Base-by-base conservation (phyloP, 1,140 invertebrate genomes). In the Pseudomyrmex dendroicus region DNA sequence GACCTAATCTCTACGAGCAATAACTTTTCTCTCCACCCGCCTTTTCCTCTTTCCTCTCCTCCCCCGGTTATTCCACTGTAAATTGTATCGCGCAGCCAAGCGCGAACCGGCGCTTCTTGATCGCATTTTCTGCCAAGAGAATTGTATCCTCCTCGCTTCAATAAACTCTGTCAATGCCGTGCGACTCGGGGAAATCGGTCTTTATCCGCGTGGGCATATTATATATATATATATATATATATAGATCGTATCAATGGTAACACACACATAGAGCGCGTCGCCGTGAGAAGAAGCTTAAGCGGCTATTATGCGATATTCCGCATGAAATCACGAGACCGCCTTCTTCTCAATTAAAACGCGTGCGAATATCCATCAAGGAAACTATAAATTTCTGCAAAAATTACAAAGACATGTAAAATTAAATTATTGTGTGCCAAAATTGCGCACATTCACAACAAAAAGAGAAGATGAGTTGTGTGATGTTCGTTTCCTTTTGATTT, bases 61-160 rank as follows among this genome's bases (percentile, higher is more conserved):
- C 0, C 15, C 48, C 7, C 7, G 2, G 8, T 15, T 54, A 54
- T 35, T 35, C 35, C 35, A 35, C 35, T 35, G 35, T 35, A 35
- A 67, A 48, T 52, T 50, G 13, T n/a, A 74, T 57, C 57, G 25
- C 68, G 22, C 25, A 44, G 25, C 5, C 56, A 66, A 70, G 50
- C 22, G 20, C 50, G 20, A 70, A 76, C 10, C 48, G 61, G 20
- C 35, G 48, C 22, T 20, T 15, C 13, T 20, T 35, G 44, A 48
- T 73, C 17, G 17, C 17, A 12, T 46, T 52, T 25, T 13, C 22
- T 63, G 46, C 7, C 35, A 35, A 12, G 22, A 17, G n/a, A 76
- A 54, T 64, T 52, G n/a, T 64, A 76, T 63, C 52, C 52, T 54
- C 2, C 13, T 48, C 15, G 57, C 20, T 73, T 73, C 10, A n/a